These are phyloP conservation scores for Vimba vimba DNA, from an alignment of 2,113 vertebrate species.

Conservation along the genomic window DNA sequence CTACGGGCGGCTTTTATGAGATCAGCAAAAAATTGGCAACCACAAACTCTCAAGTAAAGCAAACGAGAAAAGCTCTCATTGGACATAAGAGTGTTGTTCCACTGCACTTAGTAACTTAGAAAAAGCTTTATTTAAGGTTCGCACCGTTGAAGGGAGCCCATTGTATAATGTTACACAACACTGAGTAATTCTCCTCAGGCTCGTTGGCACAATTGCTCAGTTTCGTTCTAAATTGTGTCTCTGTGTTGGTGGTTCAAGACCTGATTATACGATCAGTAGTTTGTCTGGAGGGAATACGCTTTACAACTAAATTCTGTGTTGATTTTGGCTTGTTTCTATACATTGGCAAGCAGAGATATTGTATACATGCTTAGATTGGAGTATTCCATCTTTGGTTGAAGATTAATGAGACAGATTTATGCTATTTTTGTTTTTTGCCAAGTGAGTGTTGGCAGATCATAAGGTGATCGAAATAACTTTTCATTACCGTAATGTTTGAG, in stretches of 20 bases:
- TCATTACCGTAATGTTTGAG: background rate
- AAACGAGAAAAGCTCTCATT: background rate
- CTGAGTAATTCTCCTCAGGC: slow-evolving; percentile 46
- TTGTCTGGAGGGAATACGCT: background rate
- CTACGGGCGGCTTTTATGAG: background rate
- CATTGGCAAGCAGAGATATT: background rate
- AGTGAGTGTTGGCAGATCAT: slow-evolving; percentile 20
- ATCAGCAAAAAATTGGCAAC: slow-evolving; percentile 23
- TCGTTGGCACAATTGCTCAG: slow-evolving; percentile 27
- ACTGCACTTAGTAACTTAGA: background rate
- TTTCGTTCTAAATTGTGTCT: slow-evolving; percentile 38
- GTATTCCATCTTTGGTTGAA: background rate
- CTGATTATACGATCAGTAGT: slow-evolving; percentile 48
- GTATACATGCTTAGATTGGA: slow-evolving; percentile 2
- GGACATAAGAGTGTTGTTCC: slow-evolving; percentile 6
- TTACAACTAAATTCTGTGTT: slow-evolving; percentile 4
- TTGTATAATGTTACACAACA: slow-evolving; percentile 57
- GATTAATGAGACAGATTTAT: slow-evolving; percentile 1
- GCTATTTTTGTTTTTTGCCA: background rate
- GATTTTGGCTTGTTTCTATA: slow-evolving; percentile 20
- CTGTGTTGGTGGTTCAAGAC: slow-evolving; percentile 31
- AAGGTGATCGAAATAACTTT: background rate
- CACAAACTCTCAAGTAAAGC: background rate
- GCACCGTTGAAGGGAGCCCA: slow-evolving; percentile 27
- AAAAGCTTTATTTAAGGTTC: slow-evolving; percentile 32